phyloP scores from a whole-genome alignment of 2,113 vertebrate species.

The Panthera tigris region DNA sequence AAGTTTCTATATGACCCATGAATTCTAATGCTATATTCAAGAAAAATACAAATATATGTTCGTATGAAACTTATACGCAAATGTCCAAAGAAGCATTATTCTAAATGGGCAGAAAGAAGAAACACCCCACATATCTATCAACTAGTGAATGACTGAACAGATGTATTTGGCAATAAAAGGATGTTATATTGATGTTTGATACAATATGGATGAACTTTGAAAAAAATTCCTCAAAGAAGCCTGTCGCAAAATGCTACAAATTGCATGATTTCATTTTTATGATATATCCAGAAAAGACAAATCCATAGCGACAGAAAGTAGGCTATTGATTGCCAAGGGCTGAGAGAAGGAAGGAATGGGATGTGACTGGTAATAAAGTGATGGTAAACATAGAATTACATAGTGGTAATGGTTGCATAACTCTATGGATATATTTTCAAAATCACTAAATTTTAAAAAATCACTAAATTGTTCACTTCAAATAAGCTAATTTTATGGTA shows the following conservation, averaged over 20 bases:
- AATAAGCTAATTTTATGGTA: not conserved
- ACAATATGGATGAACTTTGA: not conserved
- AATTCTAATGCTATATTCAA: not conserved
- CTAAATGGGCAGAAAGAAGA: not conserved
- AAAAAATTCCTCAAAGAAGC: not conserved
- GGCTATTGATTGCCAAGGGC: not conserved
- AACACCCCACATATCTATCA: not conserved
- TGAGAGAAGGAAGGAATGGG: not conserved
- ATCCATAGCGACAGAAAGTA: not conserved
- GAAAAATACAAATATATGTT: not conserved
- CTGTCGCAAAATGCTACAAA: not conserved
- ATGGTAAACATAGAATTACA: not conserved
- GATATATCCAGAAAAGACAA: not conserved
- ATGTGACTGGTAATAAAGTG: not conserved
- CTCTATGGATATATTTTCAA: not conserved
- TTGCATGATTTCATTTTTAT: not conserved
- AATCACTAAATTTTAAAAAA: not conserved
- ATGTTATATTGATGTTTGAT: not conserved
- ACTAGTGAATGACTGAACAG: not conserved
- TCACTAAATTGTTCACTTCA: not conserved
- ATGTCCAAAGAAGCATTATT: not conserved
- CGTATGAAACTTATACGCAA: not conserved
- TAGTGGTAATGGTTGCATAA: not conserved
- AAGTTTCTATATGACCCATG: not conserved
- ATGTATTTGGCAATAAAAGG: not conserved